Evolutionary conservation across 2,888 invertebrate genomes (phyloP), one percentile per base, ranked within the genome.

Genomic region (Rhaphigaster nebulosa): DNA sequence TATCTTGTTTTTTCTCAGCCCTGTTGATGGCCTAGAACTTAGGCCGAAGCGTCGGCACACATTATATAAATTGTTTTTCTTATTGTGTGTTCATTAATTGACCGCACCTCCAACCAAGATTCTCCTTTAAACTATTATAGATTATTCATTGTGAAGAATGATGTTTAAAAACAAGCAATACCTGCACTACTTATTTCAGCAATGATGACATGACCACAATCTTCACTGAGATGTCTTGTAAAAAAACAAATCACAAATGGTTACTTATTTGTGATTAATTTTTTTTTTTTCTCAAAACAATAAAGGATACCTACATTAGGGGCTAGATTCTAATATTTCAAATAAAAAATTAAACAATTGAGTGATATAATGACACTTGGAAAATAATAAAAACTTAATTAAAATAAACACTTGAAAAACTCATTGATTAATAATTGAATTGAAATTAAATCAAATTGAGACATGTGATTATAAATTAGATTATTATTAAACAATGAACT

Each of bases 401-500:
- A 38, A 65, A 76, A 76, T 23, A 76, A 76, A 76, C 34, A 38
- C 20, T 38, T 76, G 34, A 38, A 34, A 29, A 65, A 65, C 65
- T 65, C 10, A 34, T 29, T 15, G 29, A 18, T 65, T 65, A 29
- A 65, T 76, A 38, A 76, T 76, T 76, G 34, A 34, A 70, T 34
- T 15, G 18, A 70, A 70, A 70, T 41, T 26, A 26, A 80, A 54
- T 87, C 1, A 88, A 56, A 38, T 56, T 88, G 50, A 87, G 56
- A 56, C 88, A 88, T 88, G 29, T 56, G 88, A 38, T 88, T 56
- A 10, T 54, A 52, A 56, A 56, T 29, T 88, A 54, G 26, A 56
- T 56, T 29, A 50, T 26, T 88, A 18, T 56, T 5, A 26, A 87
- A 88, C 88, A 88, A 88, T 88, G 23, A 60, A 54, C 88, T 38